These are phyloP conservation scores for Idaea aversata DNA, from an alignment of 2,888 invertebrate species.

Conservation along the genomic window DNA sequence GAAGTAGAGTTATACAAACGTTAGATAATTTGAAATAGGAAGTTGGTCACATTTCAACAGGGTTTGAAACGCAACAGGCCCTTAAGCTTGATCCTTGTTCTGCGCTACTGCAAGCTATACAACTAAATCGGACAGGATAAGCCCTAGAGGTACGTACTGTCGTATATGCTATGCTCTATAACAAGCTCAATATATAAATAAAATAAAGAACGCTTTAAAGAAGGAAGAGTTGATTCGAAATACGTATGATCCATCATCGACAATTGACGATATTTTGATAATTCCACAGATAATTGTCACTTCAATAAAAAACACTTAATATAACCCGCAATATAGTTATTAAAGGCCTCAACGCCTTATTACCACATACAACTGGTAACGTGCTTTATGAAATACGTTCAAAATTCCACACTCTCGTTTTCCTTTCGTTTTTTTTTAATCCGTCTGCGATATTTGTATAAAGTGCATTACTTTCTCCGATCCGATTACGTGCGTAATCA, in stretches of 20 bases:
- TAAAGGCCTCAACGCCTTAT: constrained; percentile 41
- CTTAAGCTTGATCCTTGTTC: constrained; percentile 24
- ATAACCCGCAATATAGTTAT: constrained; percentile 45
- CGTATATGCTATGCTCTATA: constrained; percentile 7
- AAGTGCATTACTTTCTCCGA: constrained; percentile 69
- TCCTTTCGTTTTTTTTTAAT: constrained; percentile 60
- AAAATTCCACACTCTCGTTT: constrained; percentile 69
- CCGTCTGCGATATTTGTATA: constrained; percentile 48
- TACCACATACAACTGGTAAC: constrained; percentile 43
- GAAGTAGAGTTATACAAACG: constrained; percentile 16
- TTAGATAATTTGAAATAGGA: constrained; percentile 18
- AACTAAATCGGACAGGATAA: constrained; percentile 22
- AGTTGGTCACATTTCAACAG: constrained; percentile 24
- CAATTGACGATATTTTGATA: constrained; percentile 25
- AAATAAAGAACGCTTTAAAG: too few species aligned
- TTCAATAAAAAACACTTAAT: constrained; percentile 39
- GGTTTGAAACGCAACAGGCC: constrained; percentile 15
- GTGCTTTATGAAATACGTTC: constrained; percentile 59
- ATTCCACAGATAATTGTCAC: constrained; percentile 34
- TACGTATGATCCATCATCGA: constrained; percentile 11
- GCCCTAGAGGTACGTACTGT: constrained; percentile 13
- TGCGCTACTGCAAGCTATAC: constrained; percentile 14
- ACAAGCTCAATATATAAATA: too few species aligned
- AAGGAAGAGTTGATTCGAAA: too few species aligned
- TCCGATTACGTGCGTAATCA: constrained; percentile 59